Evolutionary conservation across 2,113 vertebrate genomes (phyloP), one percentile per base, ranked within the genome.

Genomic region (Oophaga pumilio): DNA sequence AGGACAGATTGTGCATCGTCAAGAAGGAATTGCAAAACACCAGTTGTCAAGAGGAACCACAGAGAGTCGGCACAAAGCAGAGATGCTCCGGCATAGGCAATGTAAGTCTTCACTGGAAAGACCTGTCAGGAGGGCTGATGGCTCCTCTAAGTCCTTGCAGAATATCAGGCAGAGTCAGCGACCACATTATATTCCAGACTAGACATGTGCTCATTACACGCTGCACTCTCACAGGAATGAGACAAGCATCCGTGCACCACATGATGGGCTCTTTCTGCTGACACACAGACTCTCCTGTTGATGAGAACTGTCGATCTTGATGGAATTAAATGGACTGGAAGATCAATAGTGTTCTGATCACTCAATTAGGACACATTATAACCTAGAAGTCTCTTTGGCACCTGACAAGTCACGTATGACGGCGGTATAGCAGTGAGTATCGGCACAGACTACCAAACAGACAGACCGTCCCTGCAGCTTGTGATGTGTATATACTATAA

Each of bases 311-410:
- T 74, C 66, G n/a, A 85, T 80, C 82, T 62, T 77, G 53, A 82
- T 22, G 24, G 57, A 89, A 89, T 89, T 81, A 89, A 80, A 85
- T 73, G 33, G 76, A 74, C 82, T 33, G 66, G 56, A 60, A 80
- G 83, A 85, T 89, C 88, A 85, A 74, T 89, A 85, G 17, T 64
- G 66, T 81, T 84, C 88, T 85, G 76, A 89, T 85, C 88, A 85
- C 77, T 85, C 57, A 85, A 89, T 89, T 89, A 85, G 71, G 84
- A 49, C 50, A 76, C 86, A 82, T 83, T 88, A 89, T 28, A 81
- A 53, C 8, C 49, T 28, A 89, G 88, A 76, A 73, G 78, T 26
- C 84, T n/a, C 43, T 60, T 53, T 66, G 84, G 56, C 57, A 81
- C 64, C 79, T 82, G 83, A 85, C 78, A 62, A 80, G 77, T 82